Evolutionary conservation across 2,113 vertebrate genomes (phyloP), one percentile per base, ranked within the genome.

Genomic region (Xenus cinereus): DNA sequence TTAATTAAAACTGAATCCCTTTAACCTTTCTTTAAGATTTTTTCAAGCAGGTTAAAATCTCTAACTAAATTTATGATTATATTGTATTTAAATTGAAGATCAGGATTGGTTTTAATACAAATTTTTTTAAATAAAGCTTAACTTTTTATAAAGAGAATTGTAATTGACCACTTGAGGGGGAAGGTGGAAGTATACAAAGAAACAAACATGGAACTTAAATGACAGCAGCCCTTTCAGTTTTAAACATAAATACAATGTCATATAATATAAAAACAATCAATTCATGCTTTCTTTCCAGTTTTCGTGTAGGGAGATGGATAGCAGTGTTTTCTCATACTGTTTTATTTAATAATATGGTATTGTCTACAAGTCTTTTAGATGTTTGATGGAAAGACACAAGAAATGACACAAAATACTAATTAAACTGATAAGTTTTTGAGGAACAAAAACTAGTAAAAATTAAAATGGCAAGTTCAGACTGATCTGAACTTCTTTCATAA

Each of bases 1-100:
- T 98, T 98, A 97, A 98, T 98, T 98, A 97, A 98, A 97, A 95
- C 7, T 95, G 91, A 95, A 98, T 98, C 96, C 89, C 54, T 96
- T 97, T 98, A 97, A 98, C 94, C 88, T 98, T 97, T 97, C 79
- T 96, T 96, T 95, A 97, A 92, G 72, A 24, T 98, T 97, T 98
- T 97, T 95, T 91, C 79, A 95, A 94, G 63, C 90, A 95, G 78
- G 79, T 96, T 98, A 94, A 97, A 97, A 87, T 93, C 89, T 97
- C 86, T 95, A 94, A 92, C 69, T 96, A 97, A 94, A 95, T 93
- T 97, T 96, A 93, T 93, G 50, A 57, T 92, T 94, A 67, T 93
- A 73, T 93, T 97, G 32, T 96, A 89, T 97, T 98, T 96, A 96
- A 98, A 84, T 78, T 91, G 63, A 96, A 87, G 92, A 95, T 90